Percentiles rank a stretch among this genome's conserved stretches.
These are phyloP conservation scores for Cantharis lateralis DNA, from an alignment of 2,888 invertebrate genomes.

Conservation along the genomic window DNA sequence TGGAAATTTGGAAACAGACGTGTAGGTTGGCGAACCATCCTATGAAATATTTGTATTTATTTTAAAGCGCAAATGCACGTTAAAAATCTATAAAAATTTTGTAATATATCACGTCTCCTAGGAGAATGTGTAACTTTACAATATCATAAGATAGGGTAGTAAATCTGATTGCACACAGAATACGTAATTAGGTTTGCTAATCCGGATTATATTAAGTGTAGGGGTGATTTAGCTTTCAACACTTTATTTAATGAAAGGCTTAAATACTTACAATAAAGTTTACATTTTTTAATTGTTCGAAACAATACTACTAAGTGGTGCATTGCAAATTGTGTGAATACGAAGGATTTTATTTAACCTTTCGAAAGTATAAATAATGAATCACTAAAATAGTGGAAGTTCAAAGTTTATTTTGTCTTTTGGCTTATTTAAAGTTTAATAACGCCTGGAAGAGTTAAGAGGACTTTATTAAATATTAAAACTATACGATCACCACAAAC, in stretches of 20 bases:
- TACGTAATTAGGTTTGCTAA: conserved; percentile 49
- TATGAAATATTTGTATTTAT: neutral
- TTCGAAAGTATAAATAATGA: neutral
- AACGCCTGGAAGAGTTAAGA: neutral
- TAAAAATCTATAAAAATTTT: neutral
- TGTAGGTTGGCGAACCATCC: neutral
- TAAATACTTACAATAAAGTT: neutral
- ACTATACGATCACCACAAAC: neutral
- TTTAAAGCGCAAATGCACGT: neutral
- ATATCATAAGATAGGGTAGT: conserved; percentile 15
- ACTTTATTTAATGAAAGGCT: neutral
- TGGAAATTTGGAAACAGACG: neutral
- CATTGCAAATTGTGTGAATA: neutral
- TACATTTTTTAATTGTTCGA: neutral
- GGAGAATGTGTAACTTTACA: conserved; percentile 9
- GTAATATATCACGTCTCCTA: neutral
- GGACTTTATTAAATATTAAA: neutral
- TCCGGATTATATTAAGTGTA: conserved; percentile 44
- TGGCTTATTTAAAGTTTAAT: neutral
- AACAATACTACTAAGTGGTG: neutral
- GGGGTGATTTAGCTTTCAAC: neutral
- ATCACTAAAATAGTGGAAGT: neutral
- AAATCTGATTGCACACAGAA: conserved; percentile 39
- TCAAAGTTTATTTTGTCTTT: neutral
- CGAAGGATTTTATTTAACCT: neutral